A percentile compares a stretch with the other conserved stretches of the same genome.
These are phyloP conservation scores for Yoshiicerus persimilis DNA, from an alignment of 1,140 invertebrate genomes.

Conservation along the genomic window DNA sequence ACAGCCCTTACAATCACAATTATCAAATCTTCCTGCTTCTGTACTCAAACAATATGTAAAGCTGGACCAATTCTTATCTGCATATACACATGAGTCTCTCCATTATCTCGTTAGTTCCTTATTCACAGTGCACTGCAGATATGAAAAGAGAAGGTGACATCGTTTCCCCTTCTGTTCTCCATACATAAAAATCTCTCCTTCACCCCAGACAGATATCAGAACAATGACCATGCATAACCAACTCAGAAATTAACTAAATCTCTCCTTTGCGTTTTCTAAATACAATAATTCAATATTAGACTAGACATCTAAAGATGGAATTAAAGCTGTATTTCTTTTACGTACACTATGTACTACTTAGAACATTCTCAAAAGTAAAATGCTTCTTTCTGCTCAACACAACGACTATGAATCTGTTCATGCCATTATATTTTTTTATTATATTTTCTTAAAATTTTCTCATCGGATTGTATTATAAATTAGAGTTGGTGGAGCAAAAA, in stretches of 20 bases:
- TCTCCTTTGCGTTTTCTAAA: neutral
- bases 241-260: slow-evolving; percentile 15
- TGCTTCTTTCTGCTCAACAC: no score
- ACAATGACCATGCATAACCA: neutral
- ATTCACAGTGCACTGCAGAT: no score
- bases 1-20: neutral
- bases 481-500: neutral
- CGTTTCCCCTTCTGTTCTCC: neutral
- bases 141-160: neutral
- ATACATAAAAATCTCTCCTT: neutral
- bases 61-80: neutral
- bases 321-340: no score
- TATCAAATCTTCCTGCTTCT: neutral
- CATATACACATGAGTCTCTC: no score
- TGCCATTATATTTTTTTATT: no score
- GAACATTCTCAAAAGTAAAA: no score
- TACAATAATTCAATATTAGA: neutral
- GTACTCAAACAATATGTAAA: neutral
- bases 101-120: neutral
- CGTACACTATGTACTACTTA: no score
- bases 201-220: neutral
- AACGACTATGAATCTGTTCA: no score
- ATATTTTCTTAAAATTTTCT: no score
- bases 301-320: neutral
- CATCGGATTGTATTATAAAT: neutral